These are phyloP conservation scores for Mustelus asterias DNA, from an alignment of 2,113 vertebrate species.

Conservation along the genomic window DNA sequence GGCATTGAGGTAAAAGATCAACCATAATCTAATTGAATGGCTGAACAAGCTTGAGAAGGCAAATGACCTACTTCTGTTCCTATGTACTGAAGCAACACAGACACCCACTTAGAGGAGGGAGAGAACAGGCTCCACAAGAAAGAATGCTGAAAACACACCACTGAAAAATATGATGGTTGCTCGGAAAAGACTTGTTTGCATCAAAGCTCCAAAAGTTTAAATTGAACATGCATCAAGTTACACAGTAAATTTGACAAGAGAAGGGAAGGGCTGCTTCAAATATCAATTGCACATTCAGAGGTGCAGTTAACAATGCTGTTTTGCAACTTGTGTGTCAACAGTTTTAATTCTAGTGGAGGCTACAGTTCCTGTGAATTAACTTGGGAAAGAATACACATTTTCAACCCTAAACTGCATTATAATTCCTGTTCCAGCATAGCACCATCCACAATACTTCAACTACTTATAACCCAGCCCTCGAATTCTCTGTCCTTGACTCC, in stretches of 20 bases:
- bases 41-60: background rate
- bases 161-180: background rate
- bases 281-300: background rate
- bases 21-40: background rate
- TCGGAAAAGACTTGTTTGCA: background rate
- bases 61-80: background rate
- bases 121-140: background rate
- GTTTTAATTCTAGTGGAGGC: background rate
- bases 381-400: background rate
- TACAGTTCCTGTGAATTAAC: background rate
- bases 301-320: background rate
- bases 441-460: background rate
- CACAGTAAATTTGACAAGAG: background rate
- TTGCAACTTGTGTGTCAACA: background rate
- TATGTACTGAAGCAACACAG: background rate
- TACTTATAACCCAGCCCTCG: background rate
- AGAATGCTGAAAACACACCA: background rate
- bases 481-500: background rate
- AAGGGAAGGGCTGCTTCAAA: background rate
- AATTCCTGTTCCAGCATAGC: background rate
- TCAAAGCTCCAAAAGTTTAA: background rate
- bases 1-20: background rate
- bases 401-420: background rate
- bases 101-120: background rate
- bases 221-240: background rate